Evolutionary conservation across 2,888 invertebrate genomes (phyloP), one percentile per base, ranked within the genome.

Genomic region (Conchocele bisecta): DNA sequence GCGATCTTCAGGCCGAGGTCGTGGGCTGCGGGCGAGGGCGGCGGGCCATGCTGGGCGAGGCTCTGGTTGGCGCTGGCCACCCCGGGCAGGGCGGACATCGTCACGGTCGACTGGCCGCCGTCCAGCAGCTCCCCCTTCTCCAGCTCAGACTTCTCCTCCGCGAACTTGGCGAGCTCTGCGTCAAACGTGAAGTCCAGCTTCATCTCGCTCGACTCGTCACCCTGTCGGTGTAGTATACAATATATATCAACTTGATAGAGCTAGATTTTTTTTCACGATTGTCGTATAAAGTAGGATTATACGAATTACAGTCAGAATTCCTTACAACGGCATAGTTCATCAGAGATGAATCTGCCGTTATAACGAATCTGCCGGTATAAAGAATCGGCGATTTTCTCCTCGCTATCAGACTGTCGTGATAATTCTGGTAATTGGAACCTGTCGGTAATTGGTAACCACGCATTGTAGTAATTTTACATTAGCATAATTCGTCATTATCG

Each of bases 1-100:
- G 97, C 97, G 84, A 98, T 97, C 92, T 98, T 98, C 92, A 96
- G 94, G 92, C 97, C 97, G 81, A 98, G 94, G 91, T 98, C 98
- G 39, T 97, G 97, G 39, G 96, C 95, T 77, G 95, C 94, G 20
- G 95, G 95, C 1, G 89, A 89, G 3, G 88, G 85, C 3, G 88
- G 87, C 6, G 82, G 82, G 7, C 72, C 75, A 22, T 80, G 75
- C 41, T 75, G 54, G 44, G 41, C 72, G 33, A 57, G 69, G 48
- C 69, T 72, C 46, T 69, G 79, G 28, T 50, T 73, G 6, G 59
- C 64, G 9, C 65, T 64, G 3, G 75, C 51, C 17, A 64, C 70
- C 46, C 53, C 63, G 7, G 54, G 72, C 15, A 79, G 70, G n/a
- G n/a, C n/a, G 11, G 77, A 67, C 60, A 83, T 78, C 13, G 67